Percentiles rank a stretch among this genome's conserved stretches.
Conservation (phyloP, 2,113 vertebrate species). For the Synchiropus splendidus region DNA sequence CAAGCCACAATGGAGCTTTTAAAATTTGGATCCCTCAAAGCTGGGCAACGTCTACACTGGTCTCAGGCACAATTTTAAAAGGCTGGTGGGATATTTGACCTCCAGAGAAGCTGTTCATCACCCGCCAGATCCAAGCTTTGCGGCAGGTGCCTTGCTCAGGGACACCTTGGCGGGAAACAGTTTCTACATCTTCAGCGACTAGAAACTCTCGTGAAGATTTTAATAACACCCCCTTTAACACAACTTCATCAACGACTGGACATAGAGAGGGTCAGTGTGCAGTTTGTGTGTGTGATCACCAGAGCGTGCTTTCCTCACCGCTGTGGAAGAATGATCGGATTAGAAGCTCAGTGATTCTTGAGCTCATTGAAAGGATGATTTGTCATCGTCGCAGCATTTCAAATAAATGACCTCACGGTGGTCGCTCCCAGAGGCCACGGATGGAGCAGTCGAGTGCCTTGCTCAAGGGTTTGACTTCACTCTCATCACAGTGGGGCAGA, state of each 20-base stretch:
- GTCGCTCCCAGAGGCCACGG: conserved; percentile 14
- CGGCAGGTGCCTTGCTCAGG: conserved; percentile 53
- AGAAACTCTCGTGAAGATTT: neutral
- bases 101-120: no score
- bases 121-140: conserved; percentile 6
- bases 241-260: neutral
- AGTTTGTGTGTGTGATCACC: no score
- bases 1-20: neutral
- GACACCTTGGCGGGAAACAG: conserved; percentile 26
- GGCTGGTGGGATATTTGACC: no score
- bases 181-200: neutral
- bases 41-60: neutral
- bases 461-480: conserved; percentile 41
- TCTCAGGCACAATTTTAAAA: conserved; percentile 17
- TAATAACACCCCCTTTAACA: neutral
- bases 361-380: no score
- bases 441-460: conserved; percentile 50
- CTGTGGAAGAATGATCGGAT: no score
- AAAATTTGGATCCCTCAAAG: conserved; percentile 15
- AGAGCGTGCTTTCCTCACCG: no score
- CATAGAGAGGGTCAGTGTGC: no score
- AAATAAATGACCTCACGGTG: neutral
- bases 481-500: conserved; percentile 8
- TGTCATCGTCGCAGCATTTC: no score
- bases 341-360: no score